Base-by-base conservation (phyloP, 2,888 invertebrate genomes). In the Hipparchia sbordonii region DNA sequence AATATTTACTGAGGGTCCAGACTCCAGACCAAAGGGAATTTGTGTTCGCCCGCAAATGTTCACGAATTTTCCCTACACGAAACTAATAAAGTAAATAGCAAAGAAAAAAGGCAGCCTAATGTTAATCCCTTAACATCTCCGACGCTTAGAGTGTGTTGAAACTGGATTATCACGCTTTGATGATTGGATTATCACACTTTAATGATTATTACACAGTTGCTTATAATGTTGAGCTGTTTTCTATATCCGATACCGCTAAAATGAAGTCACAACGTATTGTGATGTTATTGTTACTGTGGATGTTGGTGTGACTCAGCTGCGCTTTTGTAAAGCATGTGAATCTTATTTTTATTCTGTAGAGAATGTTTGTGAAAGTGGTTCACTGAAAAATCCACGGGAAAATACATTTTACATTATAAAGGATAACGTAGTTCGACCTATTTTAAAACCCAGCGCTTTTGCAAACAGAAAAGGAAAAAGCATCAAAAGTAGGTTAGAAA, bases 401-500 rank as follows among this genome's bases (percentile, higher is more conserved):
- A 65, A 65, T 33, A 33, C 23, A 52, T 48, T 45, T 9, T 13
- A 46, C 13, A 8, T 7, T 33, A 59, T 12, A 62, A 72, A 69
- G 52, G 52, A 65, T 69, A 65, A 45, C 8, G 54, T 39, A 45
- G 56, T 13, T 46, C 52, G 67, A 67, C 56, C 67, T 57, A 67
- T 56, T 67, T 67, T 48, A 62, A 51, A 52, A 51, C 56, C 46
- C n/a, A 23, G n/a, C 57, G 56, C 45, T 56, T 45, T 67, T 57
- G n/a, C 45, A 65, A 45, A 45, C 56, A 45, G 67, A 67, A 46
- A n/a, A 69, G 56, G 52, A 74, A 33, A 39, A 61, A 73, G 57
- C 45, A 71, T 68, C 72, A 63, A 65, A 75, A 75, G 70, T 75
- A 75, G 74, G 74, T 73, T 73, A 73, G 68, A 51, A 39, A 70